Percentiles rank a stretch among this genome's conserved stretches.
These are phyloP conservation scores for Drosophila antonietae DNA, from an alignment of 2,888 invertebrate species.

Conservation along the genomic window DNA sequence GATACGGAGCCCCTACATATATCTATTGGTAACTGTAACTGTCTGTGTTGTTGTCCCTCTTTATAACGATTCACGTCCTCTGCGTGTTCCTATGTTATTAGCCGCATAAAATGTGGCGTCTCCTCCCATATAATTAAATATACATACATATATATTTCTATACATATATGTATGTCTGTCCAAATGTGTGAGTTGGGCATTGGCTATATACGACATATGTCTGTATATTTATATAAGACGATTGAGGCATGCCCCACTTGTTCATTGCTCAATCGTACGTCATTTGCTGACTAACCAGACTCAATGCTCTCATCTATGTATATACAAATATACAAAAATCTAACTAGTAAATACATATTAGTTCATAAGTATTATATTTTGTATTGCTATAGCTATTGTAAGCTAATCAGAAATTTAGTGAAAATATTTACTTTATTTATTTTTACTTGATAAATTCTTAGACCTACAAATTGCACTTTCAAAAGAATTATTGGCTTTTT, in stretches of 20 bases:
- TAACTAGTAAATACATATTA: background rate
- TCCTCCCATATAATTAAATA: constrained; percentile 46
- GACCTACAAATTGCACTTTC: background rate
- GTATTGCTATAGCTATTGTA: background rate
- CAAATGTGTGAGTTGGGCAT: constrained; percentile 48
- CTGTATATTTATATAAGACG: constrained; percentile 16
- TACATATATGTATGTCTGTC: background rate
- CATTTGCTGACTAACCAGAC: constrained; percentile 56
- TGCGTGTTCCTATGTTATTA: constrained; percentile 59
- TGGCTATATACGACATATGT: constrained; percentile 58
- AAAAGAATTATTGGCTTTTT: background rate
- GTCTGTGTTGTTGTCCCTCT: constrained; percentile 38
- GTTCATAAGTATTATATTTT: background rate
- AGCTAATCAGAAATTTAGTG: background rate
- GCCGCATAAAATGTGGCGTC: constrained; percentile 48
- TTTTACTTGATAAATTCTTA: background rate
- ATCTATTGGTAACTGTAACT: constrained; percentile 5
- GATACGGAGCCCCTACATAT: constrained; percentile 7
- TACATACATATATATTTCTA: background rate
- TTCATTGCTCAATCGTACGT: constrained; percentile 50
- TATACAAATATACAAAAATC: background rate
- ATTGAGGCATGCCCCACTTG: constrained; percentile 32
- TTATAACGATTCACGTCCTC: constrained; percentile 27
- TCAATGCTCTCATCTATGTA: constrained; percentile 7
- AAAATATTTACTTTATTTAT: background rate